These are phyloP conservation scores for Rotaria magnacalcarata DNA, from an alignment of 2,888 invertebrate species.

Conservation along the genomic window DNA sequence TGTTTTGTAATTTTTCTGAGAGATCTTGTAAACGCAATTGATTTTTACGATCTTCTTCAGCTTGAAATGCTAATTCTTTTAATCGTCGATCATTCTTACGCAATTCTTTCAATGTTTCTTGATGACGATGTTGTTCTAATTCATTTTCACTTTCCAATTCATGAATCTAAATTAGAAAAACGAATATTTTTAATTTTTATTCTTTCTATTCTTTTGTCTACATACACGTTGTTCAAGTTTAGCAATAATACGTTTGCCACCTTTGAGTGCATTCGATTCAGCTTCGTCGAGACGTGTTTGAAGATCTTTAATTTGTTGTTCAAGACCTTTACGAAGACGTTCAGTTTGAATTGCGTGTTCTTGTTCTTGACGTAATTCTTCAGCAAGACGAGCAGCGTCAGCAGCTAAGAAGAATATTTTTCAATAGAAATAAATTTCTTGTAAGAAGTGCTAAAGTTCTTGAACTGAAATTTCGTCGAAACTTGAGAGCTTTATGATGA, in stretches of 20 bases:
- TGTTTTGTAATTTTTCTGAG: constrained; percentile 90
- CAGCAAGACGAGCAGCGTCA: constrained; percentile 89
- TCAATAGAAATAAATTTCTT: background rate
- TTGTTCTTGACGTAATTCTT: constrained; percentile 97
- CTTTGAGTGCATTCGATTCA: constrained; percentile 92
- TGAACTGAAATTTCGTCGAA: no score
- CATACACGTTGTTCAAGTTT: constrained; percentile 78
- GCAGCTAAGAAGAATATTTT: constrained; percentile 48
- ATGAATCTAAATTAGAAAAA: constrained; percentile 51
- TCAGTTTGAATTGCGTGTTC: constrained; percentile 97
- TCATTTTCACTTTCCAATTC: constrained; percentile 75
- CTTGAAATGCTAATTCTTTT: constrained; percentile 91
- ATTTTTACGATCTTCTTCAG: constrained; percentile 99
- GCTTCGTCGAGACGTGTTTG: constrained; percentile 86
- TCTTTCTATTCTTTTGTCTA: background rate
- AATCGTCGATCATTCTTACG: constrained; percentile 91
- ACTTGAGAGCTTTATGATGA: no score
- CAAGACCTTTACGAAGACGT: constrained; percentile 93
- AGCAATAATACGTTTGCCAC: constrained; percentile 97
- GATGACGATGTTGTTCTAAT: constrained; percentile 95
- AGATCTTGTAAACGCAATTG: constrained; percentile 98
- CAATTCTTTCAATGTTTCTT: constrained; percentile 95
- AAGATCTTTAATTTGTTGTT: constrained; percentile 95
- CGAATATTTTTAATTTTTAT: background rate
- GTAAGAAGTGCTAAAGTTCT: background rate